Base-by-base conservation (phyloP, 1,140 invertebrate species). In the Rhyzopertha dominica region DNA sequence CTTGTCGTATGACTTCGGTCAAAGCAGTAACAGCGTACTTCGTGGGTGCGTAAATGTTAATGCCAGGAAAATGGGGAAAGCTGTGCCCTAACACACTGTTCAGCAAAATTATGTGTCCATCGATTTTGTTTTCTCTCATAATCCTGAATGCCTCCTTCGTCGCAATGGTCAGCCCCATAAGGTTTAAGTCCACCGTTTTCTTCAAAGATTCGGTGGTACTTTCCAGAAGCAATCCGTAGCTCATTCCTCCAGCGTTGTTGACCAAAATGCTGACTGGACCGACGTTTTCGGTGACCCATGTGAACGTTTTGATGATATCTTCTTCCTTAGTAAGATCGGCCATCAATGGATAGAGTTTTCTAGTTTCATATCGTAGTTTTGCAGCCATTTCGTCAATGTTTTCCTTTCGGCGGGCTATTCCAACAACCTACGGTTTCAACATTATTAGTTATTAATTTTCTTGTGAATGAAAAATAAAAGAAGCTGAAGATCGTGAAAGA, bases 271-370 rank as follows among this genome's bases (percentile, higher is more conserved):
- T 76, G 2, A 82, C 62, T 4, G 74, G 72, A 5, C 76, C 76
- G 40, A 76, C 65, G 4, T 73, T 57, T 1, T 54, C 46, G 7
- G 76, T 63, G 3, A 80, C 71, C 62, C 69, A 74, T 24, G 71
- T 64, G 56, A 84, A 85, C 42, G 80, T 75, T 2, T 63, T 58
- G 10, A 70, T 58, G 9, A 86, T 74, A n/a, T 83, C 74, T 0
- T 66, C 63, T 29, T 77, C 71, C 17, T 79, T 72, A 0, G 71
- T 66, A 1, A 87, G 65, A 62, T 87, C 84, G 60, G 79, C 81
- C 41, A 74, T 58, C 5, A 73, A 43, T 0, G 77, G 56, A 45
- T 73, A 62, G 3, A 76, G 14, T 20, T 37, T 19, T 4, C 32
- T 19, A 5, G 3, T 5, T 17, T 35, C 3, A 14, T 35, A 8